phyloP scores from a whole-genome alignment of 1,140 invertebrate genomes.

The Lucilia sericata region DNA sequence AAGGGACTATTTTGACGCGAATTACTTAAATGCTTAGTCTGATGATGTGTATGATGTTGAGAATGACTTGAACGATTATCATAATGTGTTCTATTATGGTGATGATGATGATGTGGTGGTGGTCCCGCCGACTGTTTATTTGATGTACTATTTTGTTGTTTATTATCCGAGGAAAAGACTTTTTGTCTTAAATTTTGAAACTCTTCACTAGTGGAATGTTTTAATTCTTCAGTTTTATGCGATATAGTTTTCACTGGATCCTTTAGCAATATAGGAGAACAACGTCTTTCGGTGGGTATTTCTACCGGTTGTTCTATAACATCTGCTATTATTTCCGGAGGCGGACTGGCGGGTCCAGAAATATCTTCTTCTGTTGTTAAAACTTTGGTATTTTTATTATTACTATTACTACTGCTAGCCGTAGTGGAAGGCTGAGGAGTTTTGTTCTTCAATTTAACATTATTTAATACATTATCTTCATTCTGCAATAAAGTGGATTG shows the following conservation, averaged over 20 bases:
- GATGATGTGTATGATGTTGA: background rate
- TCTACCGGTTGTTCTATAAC: slow-evolving; percentile 39
- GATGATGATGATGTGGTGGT: slow-evolving; percentile 33
- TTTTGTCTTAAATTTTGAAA: background rate
- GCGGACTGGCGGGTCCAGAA: slow-evolving; percentile 46
- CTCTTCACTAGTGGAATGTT: slow-evolving; percentile 19
- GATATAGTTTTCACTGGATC: background rate
- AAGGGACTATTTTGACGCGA: background rate
- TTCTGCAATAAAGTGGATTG: slow-evolving; percentile 44
- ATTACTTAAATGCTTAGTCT: background rate
- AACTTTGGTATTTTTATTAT: slow-evolving; percentile 18
- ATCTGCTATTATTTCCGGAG: slow-evolving; percentile 33
- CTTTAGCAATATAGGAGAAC: background rate
- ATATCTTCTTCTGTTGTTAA: slow-evolving; percentile 35
- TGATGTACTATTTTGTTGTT: background rate
- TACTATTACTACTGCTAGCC: background rate
- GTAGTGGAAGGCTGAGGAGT: slow-evolving; percentile 13
- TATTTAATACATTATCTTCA: slow-evolving; percentile 22
- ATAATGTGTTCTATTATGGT: background rate
- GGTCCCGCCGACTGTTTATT: background rate
- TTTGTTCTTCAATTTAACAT: slow-evolving; percentile 26
- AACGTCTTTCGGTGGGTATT: slow-evolving; percentile 47
- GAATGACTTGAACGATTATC: background rate
- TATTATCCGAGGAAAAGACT: background rate
- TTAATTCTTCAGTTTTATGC: background rate